A percentile compares a stretch with the other conserved stretches of the same genome.
Evolutionary conservation across 1,140 invertebrate species (phyloP).

Genomic region (Solenopsis fugax): DNA sequence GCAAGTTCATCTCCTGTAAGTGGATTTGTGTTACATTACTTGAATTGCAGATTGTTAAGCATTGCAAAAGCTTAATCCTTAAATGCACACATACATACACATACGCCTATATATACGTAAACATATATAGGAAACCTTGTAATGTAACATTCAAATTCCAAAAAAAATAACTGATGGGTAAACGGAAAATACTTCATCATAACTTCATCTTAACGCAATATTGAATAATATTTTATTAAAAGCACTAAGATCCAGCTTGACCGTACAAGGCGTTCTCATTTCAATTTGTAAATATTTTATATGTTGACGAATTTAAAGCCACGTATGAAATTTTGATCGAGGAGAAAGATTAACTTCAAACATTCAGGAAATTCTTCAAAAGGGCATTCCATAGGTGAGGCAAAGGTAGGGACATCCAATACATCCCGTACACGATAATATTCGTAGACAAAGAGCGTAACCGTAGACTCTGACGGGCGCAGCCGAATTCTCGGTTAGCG

Average conservation of each 20-base stretch:
- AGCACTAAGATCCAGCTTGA: too few species aligned
- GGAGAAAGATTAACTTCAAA: neutral
- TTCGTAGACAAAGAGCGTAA: constrained; percentile 50
- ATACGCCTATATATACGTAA: neutral
- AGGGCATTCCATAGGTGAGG: neutral
- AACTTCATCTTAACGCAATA: neutral
- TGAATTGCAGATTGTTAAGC: constrained; percentile 11
- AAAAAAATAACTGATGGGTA: neutral
- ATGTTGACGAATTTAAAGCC: neutral
- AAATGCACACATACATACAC: neutral
- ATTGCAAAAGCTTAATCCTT: constrained; percentile 25
- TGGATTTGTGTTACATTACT: constrained; percentile 34
- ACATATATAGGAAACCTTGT: too few species aligned
- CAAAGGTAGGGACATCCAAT: neutral
- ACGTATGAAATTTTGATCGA: neutral
- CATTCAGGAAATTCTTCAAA: neutral
- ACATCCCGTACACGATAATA: constrained; percentile 13
- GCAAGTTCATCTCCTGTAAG: constrained; percentile 22
- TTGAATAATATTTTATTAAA: neutral
- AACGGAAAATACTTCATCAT: neutral
- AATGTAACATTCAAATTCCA: neutral
- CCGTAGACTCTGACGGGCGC: constrained; percentile 2
- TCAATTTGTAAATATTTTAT: neutral
- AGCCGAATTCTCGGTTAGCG: constrained; percentile 41
- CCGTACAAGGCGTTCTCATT: too few species aligned